Conservation (phyloP, 2,797 vertebrate genomes). For the Synaphobranchus kaupii region DNA sequence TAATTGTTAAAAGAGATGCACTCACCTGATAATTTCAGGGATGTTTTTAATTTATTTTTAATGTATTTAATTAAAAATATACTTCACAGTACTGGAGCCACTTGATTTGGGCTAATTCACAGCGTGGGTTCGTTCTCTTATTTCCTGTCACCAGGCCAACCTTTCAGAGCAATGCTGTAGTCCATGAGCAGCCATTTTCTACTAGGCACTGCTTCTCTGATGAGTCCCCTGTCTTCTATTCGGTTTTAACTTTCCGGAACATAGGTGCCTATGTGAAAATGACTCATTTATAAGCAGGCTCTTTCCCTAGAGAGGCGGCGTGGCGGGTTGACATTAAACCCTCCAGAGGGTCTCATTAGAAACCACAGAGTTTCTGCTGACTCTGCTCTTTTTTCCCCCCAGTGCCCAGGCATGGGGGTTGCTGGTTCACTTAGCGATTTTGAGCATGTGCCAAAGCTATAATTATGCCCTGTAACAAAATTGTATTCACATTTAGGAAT, state of each 20-base stretch:
- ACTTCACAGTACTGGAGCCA: not conserved
- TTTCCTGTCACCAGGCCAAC: not conserved
- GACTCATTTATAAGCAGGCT: not conserved
- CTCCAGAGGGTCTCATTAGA: not conserved
- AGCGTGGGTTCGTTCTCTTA: not conserved
- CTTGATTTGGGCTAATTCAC: not conserved
- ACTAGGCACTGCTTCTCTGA: not conserved
- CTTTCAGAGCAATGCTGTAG: not conserved
- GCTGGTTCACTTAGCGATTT: not conserved
- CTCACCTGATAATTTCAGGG: not conserved
- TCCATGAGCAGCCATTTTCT: not conserved
- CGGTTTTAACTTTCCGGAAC: not conserved
- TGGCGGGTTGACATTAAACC: not conserved
- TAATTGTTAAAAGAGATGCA: not conserved
- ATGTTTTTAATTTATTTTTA: not conserved
- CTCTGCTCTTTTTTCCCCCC: not conserved
- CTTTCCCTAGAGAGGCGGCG: not conserved
- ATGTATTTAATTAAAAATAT: not conserved
- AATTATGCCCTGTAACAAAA: not conserved
- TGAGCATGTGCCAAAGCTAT: not conserved
- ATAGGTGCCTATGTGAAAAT: not conserved
- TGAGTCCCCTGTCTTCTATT: not conserved
- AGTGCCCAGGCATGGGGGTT: not conserved
- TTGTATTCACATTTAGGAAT: not conserved
- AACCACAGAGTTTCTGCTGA: not conserved